Percentiles rank a stretch among this genome's conserved stretches.
Conservation (phyloP, 2,888 invertebrate species). For the Campoplex nolae region DNA sequence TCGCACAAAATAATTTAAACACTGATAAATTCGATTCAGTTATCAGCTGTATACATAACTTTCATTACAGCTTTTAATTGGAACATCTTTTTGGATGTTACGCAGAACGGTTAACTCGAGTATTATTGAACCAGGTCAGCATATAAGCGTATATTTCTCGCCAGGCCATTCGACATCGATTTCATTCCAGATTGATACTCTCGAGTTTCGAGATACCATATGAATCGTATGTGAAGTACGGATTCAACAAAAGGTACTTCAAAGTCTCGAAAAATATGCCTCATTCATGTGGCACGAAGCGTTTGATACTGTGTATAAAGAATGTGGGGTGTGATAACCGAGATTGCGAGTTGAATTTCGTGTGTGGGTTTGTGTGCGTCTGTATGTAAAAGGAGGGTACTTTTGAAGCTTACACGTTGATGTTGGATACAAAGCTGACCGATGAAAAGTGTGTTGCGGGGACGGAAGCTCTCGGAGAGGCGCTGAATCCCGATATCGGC, state of each 20-base stretch:
- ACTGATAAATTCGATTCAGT: background rate
- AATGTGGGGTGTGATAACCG: background rate
- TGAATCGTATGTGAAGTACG: constrained; percentile 43
- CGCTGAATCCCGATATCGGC: constrained; percentile 37
- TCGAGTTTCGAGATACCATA: constrained; percentile 39
- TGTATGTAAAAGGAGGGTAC: background rate
- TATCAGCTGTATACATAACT: background rate
- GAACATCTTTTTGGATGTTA: background rate
- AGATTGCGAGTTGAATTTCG: background rate
- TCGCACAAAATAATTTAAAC: background rate
- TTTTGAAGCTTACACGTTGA: constrained; percentile 25
- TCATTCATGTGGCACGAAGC: constrained; percentile 25
- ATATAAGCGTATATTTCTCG: background rate
- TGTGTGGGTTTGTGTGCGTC: background rate
- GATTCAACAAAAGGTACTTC: constrained; percentile 28
- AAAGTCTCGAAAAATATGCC: constrained; percentile 5
- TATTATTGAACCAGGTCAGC: background rate
- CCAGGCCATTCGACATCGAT: constrained; percentile 43
- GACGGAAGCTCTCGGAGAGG: background rate
- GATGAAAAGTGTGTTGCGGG: constrained; percentile 39
- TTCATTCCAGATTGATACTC: constrained; percentile 44
- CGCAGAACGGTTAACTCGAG: background rate
- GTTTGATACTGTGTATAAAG: constrained; percentile 31
- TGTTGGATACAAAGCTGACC: constrained; percentile 51
- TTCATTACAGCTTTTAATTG: background rate